A percentile compares a stretch with the other conserved stretches of the same genome.
phyloP scores from a whole-genome alignment of 2,797 vertebrate species.

The Acomys russatus region DNA sequence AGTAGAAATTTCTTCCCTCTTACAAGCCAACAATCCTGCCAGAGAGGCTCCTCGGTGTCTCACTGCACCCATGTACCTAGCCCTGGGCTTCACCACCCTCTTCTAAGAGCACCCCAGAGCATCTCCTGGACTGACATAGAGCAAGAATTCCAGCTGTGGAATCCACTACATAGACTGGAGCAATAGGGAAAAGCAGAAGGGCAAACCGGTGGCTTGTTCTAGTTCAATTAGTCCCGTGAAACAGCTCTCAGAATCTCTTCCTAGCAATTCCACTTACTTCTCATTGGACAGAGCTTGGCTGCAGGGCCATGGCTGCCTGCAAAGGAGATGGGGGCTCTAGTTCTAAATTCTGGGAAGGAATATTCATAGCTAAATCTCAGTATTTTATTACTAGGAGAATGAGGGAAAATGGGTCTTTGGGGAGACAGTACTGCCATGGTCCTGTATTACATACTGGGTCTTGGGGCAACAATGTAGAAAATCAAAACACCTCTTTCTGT shows the following conservation, averaged over 20 bases:
- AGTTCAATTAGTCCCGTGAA: background rate
- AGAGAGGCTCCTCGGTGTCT: background rate
- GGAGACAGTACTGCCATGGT: background rate
- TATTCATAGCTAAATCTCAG: slow-evolving; percentile 45
- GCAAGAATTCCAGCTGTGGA: background rate
- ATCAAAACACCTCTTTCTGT: slow-evolving; percentile 77
- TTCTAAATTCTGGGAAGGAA: slow-evolving; percentile 53
- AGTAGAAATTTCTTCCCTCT: background rate
- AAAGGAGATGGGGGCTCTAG: slow-evolving; percentile 28
- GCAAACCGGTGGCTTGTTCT: background rate
- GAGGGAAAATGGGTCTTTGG: background rate
- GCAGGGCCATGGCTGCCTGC: background rate
- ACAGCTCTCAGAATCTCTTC: background rate
- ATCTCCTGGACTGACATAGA: background rate
- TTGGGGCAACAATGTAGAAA: slow-evolving; percentile 63
- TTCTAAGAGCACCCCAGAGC: background rate
- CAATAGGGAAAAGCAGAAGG: background rate
- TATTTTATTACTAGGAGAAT: slow-evolving; percentile 36
- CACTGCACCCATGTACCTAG: background rate
- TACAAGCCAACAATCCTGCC: background rate
- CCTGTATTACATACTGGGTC: slow-evolving; percentile 55
- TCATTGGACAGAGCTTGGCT: slow-evolving; percentile 47
- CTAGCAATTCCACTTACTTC: background rate
- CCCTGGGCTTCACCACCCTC: background rate
- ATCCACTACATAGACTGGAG: background rate